A percentile compares a stretch with the other conserved stretches of the same genome.
phyloP scores from a whole-genome alignment of 2,797 vertebrate genomes.

The Chelmon rostratus region DNA sequence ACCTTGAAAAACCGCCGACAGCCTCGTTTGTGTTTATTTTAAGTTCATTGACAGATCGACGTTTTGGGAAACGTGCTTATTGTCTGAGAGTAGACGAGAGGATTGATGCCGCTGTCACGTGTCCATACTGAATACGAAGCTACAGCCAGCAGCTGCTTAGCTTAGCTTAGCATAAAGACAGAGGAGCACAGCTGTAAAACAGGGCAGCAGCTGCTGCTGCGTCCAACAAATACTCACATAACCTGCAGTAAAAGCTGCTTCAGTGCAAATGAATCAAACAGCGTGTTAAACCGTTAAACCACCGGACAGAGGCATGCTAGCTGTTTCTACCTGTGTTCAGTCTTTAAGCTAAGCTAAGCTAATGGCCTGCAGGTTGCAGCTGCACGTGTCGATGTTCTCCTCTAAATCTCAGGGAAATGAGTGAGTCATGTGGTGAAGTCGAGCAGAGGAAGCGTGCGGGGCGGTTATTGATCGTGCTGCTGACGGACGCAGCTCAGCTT shows the following conservation, averaged over 20 bases:
- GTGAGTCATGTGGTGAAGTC: no score
- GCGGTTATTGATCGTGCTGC: no score
- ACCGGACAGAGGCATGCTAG: background rate
- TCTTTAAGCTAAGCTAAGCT: background rate
- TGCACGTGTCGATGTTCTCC: background rate
- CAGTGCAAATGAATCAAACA: no score
- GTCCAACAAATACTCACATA: no score
- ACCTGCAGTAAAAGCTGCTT: no score
- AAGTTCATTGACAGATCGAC: background rate
- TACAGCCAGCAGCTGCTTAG: no score
- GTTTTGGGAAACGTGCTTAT: background rate
- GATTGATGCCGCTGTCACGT: background rate
- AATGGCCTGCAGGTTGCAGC: background rate
- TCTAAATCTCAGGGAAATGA: background rate
- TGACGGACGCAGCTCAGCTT: no score
- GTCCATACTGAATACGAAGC: background rate
- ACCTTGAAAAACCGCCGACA: no score
- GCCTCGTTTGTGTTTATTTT: background rate
- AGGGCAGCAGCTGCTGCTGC: no score
- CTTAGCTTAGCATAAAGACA: background rate
- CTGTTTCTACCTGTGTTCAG: background rate
- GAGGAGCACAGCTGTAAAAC: background rate
- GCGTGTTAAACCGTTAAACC: no score
- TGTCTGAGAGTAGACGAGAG: background rate
- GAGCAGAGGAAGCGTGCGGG: no score